phyloP scores from a whole-genome alignment of 2,113 vertebrate species.

The Microcebus griseorufus region DNA sequence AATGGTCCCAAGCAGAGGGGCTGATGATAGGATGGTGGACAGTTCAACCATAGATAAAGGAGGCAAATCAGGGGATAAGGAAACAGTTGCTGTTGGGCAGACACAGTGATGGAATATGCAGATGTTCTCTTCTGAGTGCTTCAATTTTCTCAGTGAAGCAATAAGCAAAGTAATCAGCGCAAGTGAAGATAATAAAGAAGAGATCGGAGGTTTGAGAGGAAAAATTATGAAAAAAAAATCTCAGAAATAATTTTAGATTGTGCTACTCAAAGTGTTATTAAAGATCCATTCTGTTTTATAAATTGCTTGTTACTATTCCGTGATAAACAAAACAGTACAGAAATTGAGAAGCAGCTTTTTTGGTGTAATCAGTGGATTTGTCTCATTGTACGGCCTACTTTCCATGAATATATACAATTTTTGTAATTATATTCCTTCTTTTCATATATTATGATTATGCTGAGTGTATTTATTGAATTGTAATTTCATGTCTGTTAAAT shows the following conservation, averaged over 20 bases:
- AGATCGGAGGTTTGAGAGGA: not conserved
- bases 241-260: not conserved
- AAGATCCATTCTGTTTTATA: not conserved
- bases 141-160: not conserved
- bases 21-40: not conserved
- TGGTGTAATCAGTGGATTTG: not conserved
- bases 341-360: not conserved
- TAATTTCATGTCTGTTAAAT: conserved; percentile 16
- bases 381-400: not conserved
- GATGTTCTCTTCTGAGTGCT: not conserved
- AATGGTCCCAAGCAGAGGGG: not conserved
- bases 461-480: not conserved
- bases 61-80: not conserved
- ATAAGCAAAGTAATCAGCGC: not conserved
- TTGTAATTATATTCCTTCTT: not conserved
- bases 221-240: not conserved
- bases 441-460: not conserved
- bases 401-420: not conserved
- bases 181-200: not conserved
- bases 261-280: not conserved
- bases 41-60: not conserved
- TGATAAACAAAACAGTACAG: not conserved
- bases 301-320: not conserved
- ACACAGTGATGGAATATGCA: not conserved
- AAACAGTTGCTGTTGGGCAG: not conserved